Conservation (phyloP, 2,888 invertebrate genomes). For the Diloba caeruleocephala region DNA sequence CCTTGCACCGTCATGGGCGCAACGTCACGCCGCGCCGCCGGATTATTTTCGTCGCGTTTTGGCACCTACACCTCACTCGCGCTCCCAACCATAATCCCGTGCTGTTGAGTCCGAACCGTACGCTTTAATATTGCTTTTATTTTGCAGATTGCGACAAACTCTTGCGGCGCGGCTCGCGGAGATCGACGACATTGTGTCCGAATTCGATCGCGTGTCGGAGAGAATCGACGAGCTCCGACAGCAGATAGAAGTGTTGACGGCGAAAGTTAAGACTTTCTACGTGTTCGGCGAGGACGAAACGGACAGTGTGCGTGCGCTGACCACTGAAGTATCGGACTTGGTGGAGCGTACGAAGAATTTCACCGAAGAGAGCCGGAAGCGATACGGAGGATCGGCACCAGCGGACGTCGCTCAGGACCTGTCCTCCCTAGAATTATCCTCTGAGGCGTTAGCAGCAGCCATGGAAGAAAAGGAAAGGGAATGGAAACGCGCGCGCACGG, state of each 20-base stretch:
- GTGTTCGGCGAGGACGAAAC: slow-evolving; percentile 93
- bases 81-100: slow-evolving; percentile 67
- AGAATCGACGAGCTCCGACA: slow-evolving; percentile 92
- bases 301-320: slow-evolving; percentile 89
- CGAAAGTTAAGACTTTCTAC: slow-evolving; percentile 92
- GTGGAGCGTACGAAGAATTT: slow-evolving; percentile 89
- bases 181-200: slow-evolving; percentile 92
- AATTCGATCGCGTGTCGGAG: slow-evolving; percentile 93
- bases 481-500: slow-evolving; percentile 95
- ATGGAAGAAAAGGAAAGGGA: slow-evolving; percentile 97
- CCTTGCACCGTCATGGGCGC: slow-evolving; percentile 83
- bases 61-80: slow-evolving; percentile 78
- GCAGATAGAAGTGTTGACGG: slow-evolving; percentile 91
- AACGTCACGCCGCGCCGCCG: slow-evolving; percentile 82
- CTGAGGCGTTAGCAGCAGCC: slow-evolving; percentile 93
- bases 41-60: slow-evolving; percentile 86
- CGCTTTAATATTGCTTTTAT: slow-evolving; percentile 68
- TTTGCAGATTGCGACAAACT: slow-evolving; percentile 93
- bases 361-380: slow-evolving; percentile 89
- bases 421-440: slow-evolving; percentile 94
- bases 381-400: slow-evolving; percentile 91
- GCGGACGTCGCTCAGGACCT: slow-evolving; percentile 94
- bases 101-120: slow-evolving; percentile 63
- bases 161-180: slow-evolving; percentile 93
- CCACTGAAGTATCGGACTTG: slow-evolving; percentile 88